A percentile compares a stretch with the other conserved stretches of the same genome.
Evolutionary conservation across 37 sponge, comb jelly and placozoan species (phyloP).

Genomic region (Spongia lamella): DNA sequence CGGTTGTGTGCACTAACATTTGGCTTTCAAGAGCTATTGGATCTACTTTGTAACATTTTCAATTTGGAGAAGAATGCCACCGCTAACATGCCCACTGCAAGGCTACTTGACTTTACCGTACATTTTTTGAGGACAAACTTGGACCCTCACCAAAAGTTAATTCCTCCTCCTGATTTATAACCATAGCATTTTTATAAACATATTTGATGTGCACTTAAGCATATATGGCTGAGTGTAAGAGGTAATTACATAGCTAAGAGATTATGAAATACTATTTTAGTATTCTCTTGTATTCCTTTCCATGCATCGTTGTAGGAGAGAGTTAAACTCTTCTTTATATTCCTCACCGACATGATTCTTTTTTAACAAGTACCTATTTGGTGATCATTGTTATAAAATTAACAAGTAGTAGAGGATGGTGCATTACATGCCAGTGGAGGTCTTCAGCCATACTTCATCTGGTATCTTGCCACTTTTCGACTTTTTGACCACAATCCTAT

Average conservation of each 20-base stretch:
- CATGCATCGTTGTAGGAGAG: neutral
- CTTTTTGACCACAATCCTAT: slow-evolving; percentile 25
- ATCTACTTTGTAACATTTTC: slow-evolving; percentile 46
- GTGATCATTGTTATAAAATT: neutral
- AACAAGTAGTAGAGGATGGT: too few relatives aligned
- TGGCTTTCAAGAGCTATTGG: slow-evolving; percentile 62
- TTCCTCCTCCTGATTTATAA: neutral
- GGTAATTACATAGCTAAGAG: too few relatives aligned
- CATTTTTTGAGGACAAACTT: slow-evolving; percentile 59
- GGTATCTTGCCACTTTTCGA: neutral
- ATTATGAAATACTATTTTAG: too few relatives aligned
- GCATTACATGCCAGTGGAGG: slow-evolving; percentile 73
- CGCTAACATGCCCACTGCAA: slow-evolving; percentile 28
- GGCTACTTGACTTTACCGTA: slow-evolving; percentile 43
- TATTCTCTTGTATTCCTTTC: too few relatives aligned
- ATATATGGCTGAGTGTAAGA: too few relatives aligned
- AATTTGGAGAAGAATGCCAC: slow-evolving; percentile 42
- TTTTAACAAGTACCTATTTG: slow-evolving; percentile 9
- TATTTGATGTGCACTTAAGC: too few relatives aligned
- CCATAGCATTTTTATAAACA: too few relatives aligned
- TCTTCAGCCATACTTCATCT: slow-evolving; percentile 48
- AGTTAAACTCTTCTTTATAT: slow-evolving; percentile 4
- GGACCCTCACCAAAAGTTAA: slow-evolving; percentile 65
- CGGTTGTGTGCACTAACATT: slow-evolving; percentile 66
- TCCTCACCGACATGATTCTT: neutral